Percentiles rank a stretch among this genome's conserved stretches.
These are phyloP conservation scores for Antechinus flavipes DNA, from an alignment of 2,113 vertebrate genomes.

Conservation along the genomic window DNA sequence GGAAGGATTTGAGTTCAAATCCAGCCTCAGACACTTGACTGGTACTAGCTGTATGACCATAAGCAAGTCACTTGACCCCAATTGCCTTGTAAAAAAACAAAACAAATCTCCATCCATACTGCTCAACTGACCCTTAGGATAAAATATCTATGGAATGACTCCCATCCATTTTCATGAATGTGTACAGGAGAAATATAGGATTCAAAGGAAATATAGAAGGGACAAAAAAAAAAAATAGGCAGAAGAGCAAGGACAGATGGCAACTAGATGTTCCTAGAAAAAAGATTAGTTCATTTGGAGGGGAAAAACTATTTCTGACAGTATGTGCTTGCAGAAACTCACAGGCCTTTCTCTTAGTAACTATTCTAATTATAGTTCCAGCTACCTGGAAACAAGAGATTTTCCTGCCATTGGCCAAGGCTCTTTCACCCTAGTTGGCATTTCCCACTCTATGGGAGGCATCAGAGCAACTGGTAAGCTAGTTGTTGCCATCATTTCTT, in stretches of 20 bases:
- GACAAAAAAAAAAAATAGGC: too few relatives aligned
- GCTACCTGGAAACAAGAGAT: conserved; percentile 62
- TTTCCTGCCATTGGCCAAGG: conserved; percentile 60
- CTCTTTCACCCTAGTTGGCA: conserved; percentile 42
- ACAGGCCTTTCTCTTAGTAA: conserved; percentile 58
- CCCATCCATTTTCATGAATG: background rate
- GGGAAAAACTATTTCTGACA: conserved; percentile 35
- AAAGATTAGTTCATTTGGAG: background rate
- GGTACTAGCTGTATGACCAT: too few relatives aligned
- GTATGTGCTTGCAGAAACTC: conserved; percentile 32
- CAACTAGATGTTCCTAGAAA: conserved; percentile 25
- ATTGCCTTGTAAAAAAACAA: too few relatives aligned
- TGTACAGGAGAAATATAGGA: background rate
- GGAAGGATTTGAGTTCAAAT: too few relatives aligned
- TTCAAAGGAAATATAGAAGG: background rate
- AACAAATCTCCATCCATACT: background rate
- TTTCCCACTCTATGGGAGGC: background rate
- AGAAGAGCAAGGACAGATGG: background rate
- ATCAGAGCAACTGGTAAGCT: conserved; percentile 2
- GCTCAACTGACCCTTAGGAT: background rate
- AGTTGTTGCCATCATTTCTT: background rate
- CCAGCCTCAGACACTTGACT: too few relatives aligned
- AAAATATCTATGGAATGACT: background rate
- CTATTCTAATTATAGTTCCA: conserved; percentile 78
- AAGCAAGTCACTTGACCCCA: too few relatives aligned